A percentile compares a stretch with the other conserved stretches of the same genome.
Evolutionary conservation across 1,140 invertebrate genomes (phyloP).

Genomic region (Anastrepha ludens): DNA sequence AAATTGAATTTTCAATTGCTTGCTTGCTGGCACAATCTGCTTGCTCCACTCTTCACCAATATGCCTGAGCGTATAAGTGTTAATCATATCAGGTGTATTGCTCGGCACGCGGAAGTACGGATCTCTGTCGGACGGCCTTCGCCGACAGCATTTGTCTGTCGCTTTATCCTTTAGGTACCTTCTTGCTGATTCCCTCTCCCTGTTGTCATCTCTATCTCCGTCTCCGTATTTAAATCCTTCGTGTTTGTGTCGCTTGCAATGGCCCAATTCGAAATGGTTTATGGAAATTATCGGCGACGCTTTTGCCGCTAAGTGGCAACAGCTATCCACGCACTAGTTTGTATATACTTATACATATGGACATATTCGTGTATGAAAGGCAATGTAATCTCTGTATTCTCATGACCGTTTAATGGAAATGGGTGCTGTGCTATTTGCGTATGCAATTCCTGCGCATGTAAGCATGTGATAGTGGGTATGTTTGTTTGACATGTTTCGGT

Average conservation of each 20-base stretch:
- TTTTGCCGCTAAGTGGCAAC: conserved; percentile 40
- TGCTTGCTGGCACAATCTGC: background rate
- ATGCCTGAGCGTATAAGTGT: conserved; percentile 8
- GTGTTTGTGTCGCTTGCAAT: conserved; percentile 26
- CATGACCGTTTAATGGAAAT: background rate
- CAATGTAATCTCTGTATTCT: conserved; percentile 26
- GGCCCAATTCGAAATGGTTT: conserved; percentile 48
- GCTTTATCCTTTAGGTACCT: background rate
- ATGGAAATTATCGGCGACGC: conserved; percentile 43
- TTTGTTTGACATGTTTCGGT: no score
- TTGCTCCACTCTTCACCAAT: background rate
- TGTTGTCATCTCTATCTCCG: background rate
- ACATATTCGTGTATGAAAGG: background rate
- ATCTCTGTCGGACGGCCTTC: background rate
- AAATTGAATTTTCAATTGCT: conserved; percentile 49
- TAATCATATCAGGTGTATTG: conserved; percentile 21
- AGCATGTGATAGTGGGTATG: no score
- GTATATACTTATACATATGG: background rate
- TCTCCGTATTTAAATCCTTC: background rate
- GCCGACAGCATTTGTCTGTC: background rate
- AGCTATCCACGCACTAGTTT: background rate
- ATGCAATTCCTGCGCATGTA: no score
- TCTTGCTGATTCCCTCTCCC: background rate
- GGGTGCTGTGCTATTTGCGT: conserved; percentile 5
- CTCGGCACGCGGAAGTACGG: background rate